Percentiles rank a stretch among this genome's conserved stretches.
These are phyloP conservation scores for Acanthisitta chloris DNA, from an alignment of 2,113 vertebrate species.

Conservation along the genomic window DNA sequence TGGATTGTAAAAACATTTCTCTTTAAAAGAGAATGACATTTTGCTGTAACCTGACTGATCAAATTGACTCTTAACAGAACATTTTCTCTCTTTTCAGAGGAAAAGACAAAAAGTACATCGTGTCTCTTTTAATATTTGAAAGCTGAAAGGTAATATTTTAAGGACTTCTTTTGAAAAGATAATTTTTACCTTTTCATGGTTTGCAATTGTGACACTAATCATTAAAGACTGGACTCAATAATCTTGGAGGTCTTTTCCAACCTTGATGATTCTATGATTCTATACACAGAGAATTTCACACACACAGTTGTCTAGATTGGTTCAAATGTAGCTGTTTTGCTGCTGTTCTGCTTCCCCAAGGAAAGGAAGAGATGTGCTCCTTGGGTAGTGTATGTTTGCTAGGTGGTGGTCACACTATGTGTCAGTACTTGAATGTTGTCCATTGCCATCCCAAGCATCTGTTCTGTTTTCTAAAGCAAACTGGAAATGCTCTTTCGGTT, in stretches of 20 bases:
- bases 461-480: background rate
- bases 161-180: background rate
- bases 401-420: accelerated
- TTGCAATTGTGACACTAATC: background rate
- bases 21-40: background rate
- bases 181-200: background rate
- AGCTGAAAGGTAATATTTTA: background rate
- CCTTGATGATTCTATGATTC: background rate
- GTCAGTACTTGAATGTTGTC: background rate
- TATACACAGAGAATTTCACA: background rate
- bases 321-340: background rate
- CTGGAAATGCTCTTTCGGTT: background rate
- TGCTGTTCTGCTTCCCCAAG: background rate
- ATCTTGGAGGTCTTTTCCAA: background rate
- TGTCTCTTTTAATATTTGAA: background rate
- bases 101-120: background rate
- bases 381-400: accelerated
- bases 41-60: background rate
- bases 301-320: background rate
- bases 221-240: accelerated
- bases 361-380: background rate
- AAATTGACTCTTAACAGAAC: background rate
- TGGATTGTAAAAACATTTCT: background rate
- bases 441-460: background rate
- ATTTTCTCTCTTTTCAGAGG: background rate